phyloP scores from a whole-genome alignment of 1,140 invertebrate genomes.

The Subanguina moxae region DNA sequence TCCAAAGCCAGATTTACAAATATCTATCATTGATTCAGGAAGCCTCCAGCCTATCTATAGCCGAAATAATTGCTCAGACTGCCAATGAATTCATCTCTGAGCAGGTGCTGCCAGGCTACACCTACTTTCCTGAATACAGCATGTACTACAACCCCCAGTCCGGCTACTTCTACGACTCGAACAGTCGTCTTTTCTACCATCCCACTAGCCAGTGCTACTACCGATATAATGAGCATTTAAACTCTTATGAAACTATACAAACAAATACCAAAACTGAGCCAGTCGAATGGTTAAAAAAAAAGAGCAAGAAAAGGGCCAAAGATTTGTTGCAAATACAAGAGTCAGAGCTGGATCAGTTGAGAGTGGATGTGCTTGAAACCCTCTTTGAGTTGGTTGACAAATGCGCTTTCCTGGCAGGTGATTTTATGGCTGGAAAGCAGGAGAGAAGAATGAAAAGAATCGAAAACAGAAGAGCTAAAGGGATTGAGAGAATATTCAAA shows the following conservation, averaged over 20 bases:
- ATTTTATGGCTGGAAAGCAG: not conserved
- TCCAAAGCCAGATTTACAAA: too few species aligned
- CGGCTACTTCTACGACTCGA: slow-evolving; percentile 13
- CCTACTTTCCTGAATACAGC: slow-evolving; percentile 14
- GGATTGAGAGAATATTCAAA: not conserved
- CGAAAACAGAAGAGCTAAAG: not conserved
- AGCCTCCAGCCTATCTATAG: not conserved
- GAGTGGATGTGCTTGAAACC: too few species aligned
- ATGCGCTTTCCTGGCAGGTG: too few species aligned
- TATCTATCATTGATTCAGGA: too few species aligned
- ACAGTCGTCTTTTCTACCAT: slow-evolving; percentile 9
- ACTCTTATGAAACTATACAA: not conserved
- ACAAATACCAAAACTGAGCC: too few species aligned
- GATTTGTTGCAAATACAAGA: too few species aligned
- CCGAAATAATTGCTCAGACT: slow-evolving; percentile 20
- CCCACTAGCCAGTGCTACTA: not conserved
- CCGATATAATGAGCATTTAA: not conserved
- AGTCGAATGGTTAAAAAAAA: too few species aligned
- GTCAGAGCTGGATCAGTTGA: too few species aligned
- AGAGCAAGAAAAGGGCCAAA: too few species aligned
- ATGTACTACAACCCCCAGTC: slow-evolving; percentile 20
- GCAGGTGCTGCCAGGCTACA: slow-evolving; percentile 13
- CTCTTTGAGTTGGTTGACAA: too few species aligned
- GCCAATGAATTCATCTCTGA: slow-evolving; percentile 16
- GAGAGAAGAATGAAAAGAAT: not conserved